These are phyloP conservation scores for Hybos culiciformis DNA, from an alignment of 2,888 invertebrate genomes.

Conservation along the genomic window DNA sequence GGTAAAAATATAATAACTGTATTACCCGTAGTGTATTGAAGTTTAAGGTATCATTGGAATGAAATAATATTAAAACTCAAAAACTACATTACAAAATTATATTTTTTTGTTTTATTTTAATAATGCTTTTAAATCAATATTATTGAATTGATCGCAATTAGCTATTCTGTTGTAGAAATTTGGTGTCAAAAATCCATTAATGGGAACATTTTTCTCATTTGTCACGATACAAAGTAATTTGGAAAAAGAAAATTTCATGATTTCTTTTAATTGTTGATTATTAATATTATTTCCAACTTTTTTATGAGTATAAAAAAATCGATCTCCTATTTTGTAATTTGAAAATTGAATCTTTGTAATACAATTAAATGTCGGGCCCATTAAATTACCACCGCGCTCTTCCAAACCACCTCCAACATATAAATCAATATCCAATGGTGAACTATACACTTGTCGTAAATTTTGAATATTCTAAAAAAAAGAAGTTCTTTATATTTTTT, in stretches of 20 bases:
- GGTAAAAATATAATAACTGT: too few relatives aligned
- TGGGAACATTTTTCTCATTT: conserved; percentile 40
- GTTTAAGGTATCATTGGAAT: too few relatives aligned
- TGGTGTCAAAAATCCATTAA: conserved; percentile 1
- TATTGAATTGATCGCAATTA: conserved; percentile 21
- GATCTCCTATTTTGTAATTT: conserved; percentile 48
- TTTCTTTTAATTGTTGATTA: conserved; percentile 43
- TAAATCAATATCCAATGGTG: conserved; percentile 53
- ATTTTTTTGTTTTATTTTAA: neutral
- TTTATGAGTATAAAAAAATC: conserved; percentile 59
- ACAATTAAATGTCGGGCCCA: conserved; percentile 59
- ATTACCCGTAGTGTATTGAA: too few relatives aligned
- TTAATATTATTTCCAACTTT: conserved; percentile 4
- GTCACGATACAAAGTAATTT: conserved; percentile 53
- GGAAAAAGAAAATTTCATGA: conserved; percentile 47
- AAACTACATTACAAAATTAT: too few relatives aligned
- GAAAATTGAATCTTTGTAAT: conserved; percentile 60
- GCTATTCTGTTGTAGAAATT: conserved; percentile 1
- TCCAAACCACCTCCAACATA: conserved; percentile 62
- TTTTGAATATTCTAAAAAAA: conserved; percentile 40
- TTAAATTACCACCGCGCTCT: conserved; percentile 44
- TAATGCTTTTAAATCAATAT: neutral
- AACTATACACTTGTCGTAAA: conserved; percentile 25
- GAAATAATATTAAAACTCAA: too few relatives aligned
- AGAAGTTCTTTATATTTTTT: neutral